A percentile compares a stretch with the other conserved stretches of the same genome.
Conservation (phyloP, 2,797 vertebrate genomes). For the Corythornis leucogaster region DNA sequence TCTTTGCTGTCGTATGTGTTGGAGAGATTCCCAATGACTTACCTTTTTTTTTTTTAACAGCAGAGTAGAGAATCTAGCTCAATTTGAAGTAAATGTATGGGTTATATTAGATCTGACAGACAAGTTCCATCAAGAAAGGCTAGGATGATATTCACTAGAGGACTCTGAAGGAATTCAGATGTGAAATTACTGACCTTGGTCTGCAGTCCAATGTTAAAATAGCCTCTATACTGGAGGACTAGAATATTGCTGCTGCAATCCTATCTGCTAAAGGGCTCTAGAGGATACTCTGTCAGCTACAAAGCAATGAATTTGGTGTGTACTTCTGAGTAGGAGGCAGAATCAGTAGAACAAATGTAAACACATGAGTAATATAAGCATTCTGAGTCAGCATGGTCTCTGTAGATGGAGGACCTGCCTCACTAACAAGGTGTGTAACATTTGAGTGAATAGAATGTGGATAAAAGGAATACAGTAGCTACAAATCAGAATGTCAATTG, state of each 20-base stretch:
- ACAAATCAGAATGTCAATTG: not conserved
- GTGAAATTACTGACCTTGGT: not conserved
- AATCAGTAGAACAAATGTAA: not conserved
- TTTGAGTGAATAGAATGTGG: not conserved
- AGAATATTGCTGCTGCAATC: not conserved
- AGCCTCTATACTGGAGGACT: fast-evolving
- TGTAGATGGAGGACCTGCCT: not conserved
- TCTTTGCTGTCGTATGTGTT: not conserved
- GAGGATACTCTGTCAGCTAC: not conserved
- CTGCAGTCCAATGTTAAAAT: not conserved
- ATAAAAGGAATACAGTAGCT: not conserved
- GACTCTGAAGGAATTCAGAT: not conserved
- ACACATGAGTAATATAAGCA: not conserved
- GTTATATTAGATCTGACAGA: not conserved
- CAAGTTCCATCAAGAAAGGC: not conserved
- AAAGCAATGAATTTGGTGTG: not conserved
- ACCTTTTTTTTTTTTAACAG: not conserved
- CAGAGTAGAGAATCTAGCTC: not conserved
- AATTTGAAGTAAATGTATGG: constrained; percentile 5
- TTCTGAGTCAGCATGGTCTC: not conserved
- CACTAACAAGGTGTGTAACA: not conserved
- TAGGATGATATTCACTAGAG: not conserved
- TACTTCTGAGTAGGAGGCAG: not conserved
- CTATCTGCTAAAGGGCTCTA: not conserved
- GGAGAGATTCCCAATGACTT: not conserved